Evolutionary conservation across 2,113 vertebrate genomes (phyloP).

Genomic region (Phoenicopterus ruber): DNA sequence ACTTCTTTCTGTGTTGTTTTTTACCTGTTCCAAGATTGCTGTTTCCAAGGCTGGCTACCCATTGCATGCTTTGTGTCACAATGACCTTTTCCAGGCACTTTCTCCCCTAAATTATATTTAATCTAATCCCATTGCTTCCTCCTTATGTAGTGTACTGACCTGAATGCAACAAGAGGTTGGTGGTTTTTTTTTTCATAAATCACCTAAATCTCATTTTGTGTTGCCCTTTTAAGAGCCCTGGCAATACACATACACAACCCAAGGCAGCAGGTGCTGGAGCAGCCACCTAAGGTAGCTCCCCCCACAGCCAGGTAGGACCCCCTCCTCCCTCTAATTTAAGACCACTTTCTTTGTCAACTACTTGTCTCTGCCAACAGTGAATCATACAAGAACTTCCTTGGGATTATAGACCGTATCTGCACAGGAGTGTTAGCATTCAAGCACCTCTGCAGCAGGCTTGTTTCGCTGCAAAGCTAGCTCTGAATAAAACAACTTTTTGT

Average conservation of each 20-base stretch:
- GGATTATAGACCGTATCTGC: background rate
- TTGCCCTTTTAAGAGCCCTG: background rate
- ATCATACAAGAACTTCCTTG: background rate
- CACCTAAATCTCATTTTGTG: background rate
- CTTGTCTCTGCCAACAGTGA: background rate
- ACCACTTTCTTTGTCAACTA: background rate
- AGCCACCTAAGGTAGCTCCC: background rate
- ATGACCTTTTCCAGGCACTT: background rate
- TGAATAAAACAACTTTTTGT: background rate
- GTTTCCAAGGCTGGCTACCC: background rate
- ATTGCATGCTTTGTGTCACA: background rate
- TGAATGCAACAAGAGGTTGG: background rate
- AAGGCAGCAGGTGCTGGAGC: background rate
- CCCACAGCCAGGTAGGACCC: background rate
- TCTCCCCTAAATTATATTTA: background rate
- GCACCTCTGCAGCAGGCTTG: background rate
- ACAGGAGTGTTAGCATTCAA: background rate
- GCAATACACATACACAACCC: background rate
- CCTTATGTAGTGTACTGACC: background rate
- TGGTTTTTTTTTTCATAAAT: background rate
- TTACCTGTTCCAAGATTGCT: background rate
- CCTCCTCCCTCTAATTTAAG: background rate
- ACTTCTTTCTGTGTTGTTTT: background rate
- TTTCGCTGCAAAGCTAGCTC: background rate
- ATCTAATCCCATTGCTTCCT: background rate